Percentiles rank a stretch among this genome's conserved stretches.
These are phyloP conservation scores for Cerceris ruficornis DNA, from an alignment of 2,888 invertebrate genomes.

Conservation along the genomic window DNA sequence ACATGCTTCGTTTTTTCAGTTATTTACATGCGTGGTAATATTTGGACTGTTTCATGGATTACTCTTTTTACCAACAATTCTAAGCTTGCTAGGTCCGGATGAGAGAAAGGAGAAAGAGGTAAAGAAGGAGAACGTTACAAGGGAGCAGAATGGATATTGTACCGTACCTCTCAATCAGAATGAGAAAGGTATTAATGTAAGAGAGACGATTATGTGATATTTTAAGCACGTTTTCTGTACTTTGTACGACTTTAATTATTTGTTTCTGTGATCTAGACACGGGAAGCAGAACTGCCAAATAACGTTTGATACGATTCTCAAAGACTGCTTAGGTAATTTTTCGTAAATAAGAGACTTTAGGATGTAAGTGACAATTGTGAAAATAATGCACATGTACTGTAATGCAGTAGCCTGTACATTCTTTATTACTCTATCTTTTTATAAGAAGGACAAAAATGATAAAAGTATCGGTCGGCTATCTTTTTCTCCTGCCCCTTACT, in stretches of 20 bases:
- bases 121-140: conserved; percentile 37
- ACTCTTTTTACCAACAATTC: conserved; percentile 82
- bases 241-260: neutral
- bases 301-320: conserved; percentile 32
- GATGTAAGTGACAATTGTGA: conserved; percentile 24
- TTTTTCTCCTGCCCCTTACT: conserved; percentile 72
- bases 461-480: conserved; percentile 53
- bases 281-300: conserved; percentile 39
- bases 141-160: conserved; percentile 63
- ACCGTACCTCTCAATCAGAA: conserved; percentile 56
- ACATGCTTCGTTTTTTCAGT: conserved; percentile 69
- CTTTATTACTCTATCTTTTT: conserved; percentile 33
- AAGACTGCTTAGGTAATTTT: conserved; percentile 64
- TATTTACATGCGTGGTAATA: conserved; percentile 82
- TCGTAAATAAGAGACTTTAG: conserved; percentile 37
- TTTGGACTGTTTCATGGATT: conserved; percentile 83
- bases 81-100: conserved; percentile 82
- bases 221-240: too few species aligned
- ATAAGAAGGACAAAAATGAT: conserved; percentile 37
- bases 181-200: conserved; percentile 49
- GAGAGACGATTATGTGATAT: neutral
- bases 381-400: neutral
- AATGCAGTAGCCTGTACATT: conserved; percentile 38
- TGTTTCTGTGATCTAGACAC: conserved; percentile 38
- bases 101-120: conserved; percentile 42